Evolutionary conservation across 1,140 invertebrate species (phyloP).

Genomic region (Ceratosolen fusciceps): DNA sequence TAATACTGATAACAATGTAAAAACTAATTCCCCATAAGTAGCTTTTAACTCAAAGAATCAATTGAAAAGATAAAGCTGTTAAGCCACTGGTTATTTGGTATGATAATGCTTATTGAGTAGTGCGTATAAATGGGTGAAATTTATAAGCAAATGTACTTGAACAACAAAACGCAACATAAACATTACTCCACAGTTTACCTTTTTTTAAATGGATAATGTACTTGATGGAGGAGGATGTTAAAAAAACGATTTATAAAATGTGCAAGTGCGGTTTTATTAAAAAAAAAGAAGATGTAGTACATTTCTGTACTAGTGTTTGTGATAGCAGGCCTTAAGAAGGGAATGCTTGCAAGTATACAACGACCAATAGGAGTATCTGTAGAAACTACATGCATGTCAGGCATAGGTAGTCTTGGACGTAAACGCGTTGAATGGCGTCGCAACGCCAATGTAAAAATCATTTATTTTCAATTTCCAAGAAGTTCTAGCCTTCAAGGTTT

Average conservation of each 20-base stretch:
- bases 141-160: conserved; percentile 61
- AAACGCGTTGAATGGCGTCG: conserved; percentile 72
- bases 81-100: neutral
- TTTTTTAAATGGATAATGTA: conserved; percentile 68
- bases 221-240: conserved; percentile 57
- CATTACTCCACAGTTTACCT: conserved; percentile 64
- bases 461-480: conserved; percentile 27
- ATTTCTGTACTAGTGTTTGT: conserved; percentile 39
- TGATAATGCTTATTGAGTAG: conserved; percentile 23
- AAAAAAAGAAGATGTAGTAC: conserved; percentile 30
- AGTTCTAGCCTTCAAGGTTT: conserved; percentile 32
- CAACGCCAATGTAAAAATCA: conserved; percentile 60
- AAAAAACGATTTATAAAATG: conserved; percentile 55
- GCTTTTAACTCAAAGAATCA: conserved; percentile 12
- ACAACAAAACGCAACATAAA: conserved; percentile 60
- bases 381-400: conserved; percentile 72
- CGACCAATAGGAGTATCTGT: conserved; percentile 51
- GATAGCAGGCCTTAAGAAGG: conserved; percentile 39
- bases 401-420: conserved; percentile 70
- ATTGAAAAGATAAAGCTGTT: conserved; percentile 1
- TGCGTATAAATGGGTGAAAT: conserved; percentile 68
- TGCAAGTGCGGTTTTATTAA: conserved; percentile 57
- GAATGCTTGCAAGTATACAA: conserved; percentile 47
- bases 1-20: conserved; percentile 15
- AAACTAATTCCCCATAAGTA: neutral